Conservation (phyloP, 2,888 invertebrate species). For the Azorinus chamasolen region DNA sequence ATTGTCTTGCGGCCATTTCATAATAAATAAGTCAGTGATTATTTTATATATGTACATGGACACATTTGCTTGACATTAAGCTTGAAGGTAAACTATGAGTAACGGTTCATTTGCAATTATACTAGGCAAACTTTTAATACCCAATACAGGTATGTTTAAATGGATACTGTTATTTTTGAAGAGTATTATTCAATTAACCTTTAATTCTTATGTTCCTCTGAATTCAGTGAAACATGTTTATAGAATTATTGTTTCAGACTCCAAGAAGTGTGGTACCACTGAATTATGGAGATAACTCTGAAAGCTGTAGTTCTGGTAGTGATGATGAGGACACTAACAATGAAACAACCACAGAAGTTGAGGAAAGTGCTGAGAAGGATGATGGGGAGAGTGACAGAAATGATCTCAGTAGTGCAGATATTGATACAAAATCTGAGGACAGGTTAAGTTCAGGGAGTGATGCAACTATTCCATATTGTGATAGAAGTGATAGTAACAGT, state of each 20-base stretch:
- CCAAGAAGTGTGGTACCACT: constrained; percentile 71
- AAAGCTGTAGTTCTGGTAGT: constrained; percentile 2
- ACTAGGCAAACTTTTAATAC: too few relatives aligned
- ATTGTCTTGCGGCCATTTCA: too few relatives aligned
- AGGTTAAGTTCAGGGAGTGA: constrained; percentile 55
- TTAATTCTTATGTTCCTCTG: too few relatives aligned
- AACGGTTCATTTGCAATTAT: too few relatives aligned
- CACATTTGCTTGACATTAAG: too few relatives aligned
- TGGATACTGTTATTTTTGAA: too few relatives aligned
- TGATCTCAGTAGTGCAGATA: constrained; percentile 30
- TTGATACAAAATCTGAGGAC: constrained; percentile 26
- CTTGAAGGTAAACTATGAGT: too few relatives aligned
- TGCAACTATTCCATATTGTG: constrained; percentile 63
- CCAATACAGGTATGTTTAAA: too few relatives aligned
- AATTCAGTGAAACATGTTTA: neutral
- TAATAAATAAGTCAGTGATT: too few relatives aligned
- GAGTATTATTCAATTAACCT: too few relatives aligned
- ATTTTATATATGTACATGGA: too few relatives aligned
- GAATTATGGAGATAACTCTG: constrained; percentile 33
- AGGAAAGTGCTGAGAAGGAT: neutral
- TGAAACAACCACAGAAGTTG: constrained; percentile 16
- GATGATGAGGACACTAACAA: too few relatives aligned
- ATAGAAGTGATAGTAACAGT: constrained; percentile 63
- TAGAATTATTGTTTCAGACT: constrained; percentile 54
- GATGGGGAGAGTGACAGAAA: constrained; percentile 10